These are phyloP conservation scores for Ornithoptera priamus DNA, from an alignment of 2,888 invertebrate species.

Conservation along the genomic window DNA sequence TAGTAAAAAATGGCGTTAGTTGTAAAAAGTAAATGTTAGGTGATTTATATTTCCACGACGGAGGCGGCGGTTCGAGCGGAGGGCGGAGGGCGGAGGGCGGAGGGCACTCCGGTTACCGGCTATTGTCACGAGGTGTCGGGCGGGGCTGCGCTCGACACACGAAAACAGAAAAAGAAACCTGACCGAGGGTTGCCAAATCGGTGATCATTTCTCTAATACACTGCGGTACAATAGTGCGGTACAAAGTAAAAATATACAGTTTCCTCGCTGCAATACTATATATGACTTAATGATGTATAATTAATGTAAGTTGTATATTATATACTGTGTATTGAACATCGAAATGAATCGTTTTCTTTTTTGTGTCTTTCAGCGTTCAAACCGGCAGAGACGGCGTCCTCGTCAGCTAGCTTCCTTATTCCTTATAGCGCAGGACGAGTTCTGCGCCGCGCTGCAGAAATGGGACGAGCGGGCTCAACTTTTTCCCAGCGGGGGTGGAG, in stretches of 20 bases:
- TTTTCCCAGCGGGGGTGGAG: conserved; percentile 11
- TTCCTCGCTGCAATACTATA: too few species aligned
- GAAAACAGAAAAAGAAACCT: conserved; percentile 49
- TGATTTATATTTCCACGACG: not conserved
- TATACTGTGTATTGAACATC: too few species aligned
- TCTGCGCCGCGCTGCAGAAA: conserved; percentile 1
- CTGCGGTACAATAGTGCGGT: too few species aligned
- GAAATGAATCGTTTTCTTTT: too few species aligned
- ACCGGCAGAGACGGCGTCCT: too few species aligned
- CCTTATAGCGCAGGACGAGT: not conserved
- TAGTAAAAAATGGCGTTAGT: too few species aligned
- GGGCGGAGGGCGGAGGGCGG: conserved; percentile 6
- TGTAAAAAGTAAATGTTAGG: not conserved
- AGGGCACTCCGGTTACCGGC: conserved; percentile 32
- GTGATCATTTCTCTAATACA: not conserved
- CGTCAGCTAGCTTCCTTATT: not conserved
- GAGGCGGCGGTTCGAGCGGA: not conserved
- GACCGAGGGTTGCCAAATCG: conserved; percentile 40
- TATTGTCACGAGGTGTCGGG: conserved; percentile 65
- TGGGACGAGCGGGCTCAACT: not conserved
- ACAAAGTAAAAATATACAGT: too few species aligned
- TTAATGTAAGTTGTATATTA: too few species aligned
- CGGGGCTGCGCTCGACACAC: conserved; percentile 38
- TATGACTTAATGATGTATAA: too few species aligned
- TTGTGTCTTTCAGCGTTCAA: too few species aligned